These are phyloP conservation scores for Alloplasta piceator DNA, from an alignment of 2,888 invertebrate genomes.

Conservation along the genomic window DNA sequence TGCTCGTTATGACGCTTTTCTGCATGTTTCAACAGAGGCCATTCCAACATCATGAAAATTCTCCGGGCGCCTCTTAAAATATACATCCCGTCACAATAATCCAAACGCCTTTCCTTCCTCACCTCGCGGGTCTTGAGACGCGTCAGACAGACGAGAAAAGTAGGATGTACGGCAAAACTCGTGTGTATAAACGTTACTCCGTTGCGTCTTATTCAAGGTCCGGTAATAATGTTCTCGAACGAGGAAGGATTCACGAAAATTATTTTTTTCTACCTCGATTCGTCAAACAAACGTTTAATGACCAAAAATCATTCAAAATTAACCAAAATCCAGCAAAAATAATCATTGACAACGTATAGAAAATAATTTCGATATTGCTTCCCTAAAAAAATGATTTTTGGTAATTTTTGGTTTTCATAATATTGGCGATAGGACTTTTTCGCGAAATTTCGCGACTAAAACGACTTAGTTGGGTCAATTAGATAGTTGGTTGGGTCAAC, in stretches of 20 bases:
- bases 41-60: conserved; percentile 79
- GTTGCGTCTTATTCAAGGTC: conserved; percentile 34
- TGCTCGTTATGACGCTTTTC: conserved; percentile 23
- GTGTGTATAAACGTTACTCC: background rate
- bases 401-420: too few relatives aligned
- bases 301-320: background rate
- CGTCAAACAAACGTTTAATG: background rate
- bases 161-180: conserved; percentile 31
- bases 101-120: conserved; percentile 66
- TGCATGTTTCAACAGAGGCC: background rate
- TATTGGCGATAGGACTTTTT: too few relatives aligned
- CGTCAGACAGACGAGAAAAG: conserved; percentile 52
- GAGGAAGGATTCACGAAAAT: background rate
- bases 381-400: too few relatives aligned
- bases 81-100: conserved; percentile 77
- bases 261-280: background rate
- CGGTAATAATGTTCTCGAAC: conserved; percentile 22
- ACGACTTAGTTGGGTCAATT: too few relatives aligned
- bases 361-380: too few relatives aligned
- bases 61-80: conserved; percentile 76
- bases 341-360: too few relatives aligned
- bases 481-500: too few relatives aligned
- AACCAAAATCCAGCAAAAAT: too few relatives aligned
- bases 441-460: too few relatives aligned
- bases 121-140: conserved; percentile 33